Percentiles rank a stretch among this genome's conserved stretches.
Evolutionary conservation across 2,113 vertebrate species (phyloP).

Genomic region (Pogonocichla stellata): DNA sequence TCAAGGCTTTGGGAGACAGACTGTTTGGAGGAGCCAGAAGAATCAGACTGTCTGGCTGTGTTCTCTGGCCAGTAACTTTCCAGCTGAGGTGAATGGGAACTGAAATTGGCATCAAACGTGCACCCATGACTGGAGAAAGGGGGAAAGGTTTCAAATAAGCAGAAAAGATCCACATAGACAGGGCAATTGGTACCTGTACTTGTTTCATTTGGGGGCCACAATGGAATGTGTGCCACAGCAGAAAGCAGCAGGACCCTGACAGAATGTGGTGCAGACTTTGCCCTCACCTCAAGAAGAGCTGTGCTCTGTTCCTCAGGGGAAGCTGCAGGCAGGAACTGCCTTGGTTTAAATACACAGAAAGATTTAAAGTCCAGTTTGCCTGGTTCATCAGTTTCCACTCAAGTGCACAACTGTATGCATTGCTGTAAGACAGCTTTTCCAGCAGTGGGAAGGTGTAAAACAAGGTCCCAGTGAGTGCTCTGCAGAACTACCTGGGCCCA

Average conservation of each 20-base stretch:
- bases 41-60: slow-evolving; percentile 26
- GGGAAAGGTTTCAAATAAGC: neutral
- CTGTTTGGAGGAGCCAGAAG: slow-evolving; percentile 34
- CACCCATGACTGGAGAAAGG: neutral
- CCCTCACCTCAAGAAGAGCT: neutral
- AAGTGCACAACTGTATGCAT: neutral
- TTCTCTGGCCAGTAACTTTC: slow-evolving; percentile 43
- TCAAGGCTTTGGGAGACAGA: slow-evolving; percentile 22
- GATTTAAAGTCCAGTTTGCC: neutral
- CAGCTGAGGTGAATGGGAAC: neutral
- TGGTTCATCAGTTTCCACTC: neutral
- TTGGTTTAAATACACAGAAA: neutral
- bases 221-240: neutral
- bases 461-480: neutral
- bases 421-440: neutral
- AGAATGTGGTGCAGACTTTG: neutral
- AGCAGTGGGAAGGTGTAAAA: neutral
- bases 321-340: neutral
- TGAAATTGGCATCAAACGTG: neutral
- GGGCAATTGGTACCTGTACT: neutral
- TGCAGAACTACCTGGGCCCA: neutral
- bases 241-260: neutral
- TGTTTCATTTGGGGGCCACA: neutral
- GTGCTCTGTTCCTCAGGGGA: neutral
- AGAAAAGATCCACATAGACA: neutral